Evolutionary conservation across 2,888 invertebrate genomes (phyloP), one percentile per base, ranked within the genome.

Genomic region (Podabrus alpinus): DNA sequence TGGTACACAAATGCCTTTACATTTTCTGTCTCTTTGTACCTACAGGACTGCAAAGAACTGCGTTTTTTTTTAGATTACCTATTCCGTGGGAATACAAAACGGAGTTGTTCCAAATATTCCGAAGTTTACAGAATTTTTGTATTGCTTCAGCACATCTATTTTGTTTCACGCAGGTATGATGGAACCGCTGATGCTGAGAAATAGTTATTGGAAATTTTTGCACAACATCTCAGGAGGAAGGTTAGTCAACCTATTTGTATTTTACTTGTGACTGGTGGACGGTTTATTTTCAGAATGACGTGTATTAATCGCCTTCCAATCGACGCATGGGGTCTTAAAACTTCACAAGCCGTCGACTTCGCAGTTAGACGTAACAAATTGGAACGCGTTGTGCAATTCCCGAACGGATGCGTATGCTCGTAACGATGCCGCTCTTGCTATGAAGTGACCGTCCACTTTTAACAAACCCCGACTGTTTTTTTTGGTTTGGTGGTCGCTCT

Each of bases 151-250:
- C 79, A 95, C 95, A 4, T 93, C 94, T 11, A 87, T 93, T 77
- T 89, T 95, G 59, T 94, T 95, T 85, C 94, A 95, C 86, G 92
- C 92, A 7, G 94, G 93, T 70, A 90, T 95, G 59, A 82, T 95
- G 75, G 96, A 96, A 85, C 94, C 95, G 0, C 92, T 92, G 74
- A 93, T 92, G 83, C 86, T 96, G 78, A 89, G 95, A 78, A 90
- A 92, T n/a, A 94, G 94, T 72, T 96, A 96, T 86, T 95, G 93
- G 91, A 94, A 92, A 84, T 96, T 96, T 86, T 88, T 96, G 61
- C 90, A 91, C 78, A 90, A 90, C 75, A 89, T 95, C 77, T 95
- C 95, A 0, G 94, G 93, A 62, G 92, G 91, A 85, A 89, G 92
- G 92, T 91, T 84, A 86, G 82, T 79, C 21, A 7, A 25, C 11